Evolutionary conservation across 2,888 invertebrate species (phyloP), one percentile per base, ranked within the genome.

Genomic region (Dolichomitus sp.): DNA sequence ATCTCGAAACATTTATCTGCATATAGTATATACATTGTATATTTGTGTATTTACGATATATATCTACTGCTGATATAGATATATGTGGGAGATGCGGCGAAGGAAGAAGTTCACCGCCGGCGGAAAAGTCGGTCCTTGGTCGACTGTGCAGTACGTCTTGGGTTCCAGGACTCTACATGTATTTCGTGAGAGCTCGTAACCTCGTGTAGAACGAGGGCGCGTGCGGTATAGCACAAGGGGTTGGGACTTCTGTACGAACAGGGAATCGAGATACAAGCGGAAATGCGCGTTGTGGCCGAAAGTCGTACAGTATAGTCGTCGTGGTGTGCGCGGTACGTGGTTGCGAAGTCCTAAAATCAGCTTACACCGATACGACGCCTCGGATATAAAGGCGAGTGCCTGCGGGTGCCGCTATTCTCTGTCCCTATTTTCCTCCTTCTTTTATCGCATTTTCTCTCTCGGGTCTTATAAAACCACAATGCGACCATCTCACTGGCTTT

Each of bases 401-500:
- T 23, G 17, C 61, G 83, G 69, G 72, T 81, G 30, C 72, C 66
- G 72, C 68, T 69, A 61, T 77, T 54, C 30, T 42, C 19, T 57
- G 14, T 54, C 63, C 50, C 37, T 19, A 19, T 40, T 54, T 48
- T n/a, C n/a, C 45, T n/a, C n/a, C 48, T 40, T 40, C 48, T 59
- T 48, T 59, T 50, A 52, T 42, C 68, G 30, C 48, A 17, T 45
- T 76, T 48, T 45, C 50, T 87, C 83, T 81, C 81, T 84, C 80
- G 81, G 79, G 86, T 86, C 86, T 87, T 87, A 87, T 87, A 87
- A 88, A 89, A 87, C 87, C 85, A 84, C 87, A 86, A 88, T 87
- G 78, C 57, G 76, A 68, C 77, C 80, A 50, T 68, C 72, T 75
- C 59, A 48, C 70, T 54, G 70, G 54, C 75, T 78, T 76, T 54